Percentiles rank a stretch among this genome's conserved stretches.
phyloP scores from a whole-genome alignment of 2,888 invertebrate genomes.

The Zaprionus obscuricornis region DNA sequence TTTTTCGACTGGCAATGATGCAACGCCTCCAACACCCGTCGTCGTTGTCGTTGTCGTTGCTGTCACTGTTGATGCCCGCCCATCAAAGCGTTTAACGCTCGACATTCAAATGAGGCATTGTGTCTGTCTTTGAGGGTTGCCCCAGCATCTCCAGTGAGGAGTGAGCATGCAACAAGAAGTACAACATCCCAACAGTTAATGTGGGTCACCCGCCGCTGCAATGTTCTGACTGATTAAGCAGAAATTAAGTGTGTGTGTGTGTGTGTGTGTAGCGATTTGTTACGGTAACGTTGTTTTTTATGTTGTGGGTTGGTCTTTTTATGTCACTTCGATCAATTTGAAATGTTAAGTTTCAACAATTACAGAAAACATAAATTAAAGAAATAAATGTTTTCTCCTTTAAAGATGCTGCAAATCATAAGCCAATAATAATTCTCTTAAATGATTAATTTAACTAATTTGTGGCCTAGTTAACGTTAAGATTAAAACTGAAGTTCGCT shows the following conservation, averaged over 20 bases:
- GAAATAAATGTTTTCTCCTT: too few species aligned
- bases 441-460: too few species aligned
- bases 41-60: too few species aligned
- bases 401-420: too few species aligned
- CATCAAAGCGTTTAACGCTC: conserved; percentile 77
- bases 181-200: conserved; percentile 37
- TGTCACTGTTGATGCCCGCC: conserved; percentile 20
- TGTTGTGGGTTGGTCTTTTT: conserved; percentile 1
- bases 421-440: too few species aligned
- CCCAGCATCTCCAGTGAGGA: conserved; percentile 45
- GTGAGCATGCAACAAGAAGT: too few species aligned
- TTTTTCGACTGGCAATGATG: conserved; percentile 38
- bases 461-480: too few species aligned
- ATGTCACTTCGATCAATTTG: conserved; percentile 31
- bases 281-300: conserved; percentile 47
- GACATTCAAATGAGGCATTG: conserved; percentile 78
- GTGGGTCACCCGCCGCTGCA: conserved; percentile 49
- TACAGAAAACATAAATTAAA: too few species aligned
- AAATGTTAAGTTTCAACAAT: conserved; percentile 5
- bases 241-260: conserved; percentile 69
- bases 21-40: conserved; percentile 46
- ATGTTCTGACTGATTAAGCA: conserved; percentile 70
- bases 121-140: conserved; percentile 49
- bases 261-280: conserved; percentile 49
- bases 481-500: too few species aligned